Base-by-base conservation (phyloP, 2,888 invertebrate species). In the Hirtodrosophila confusa region DNA sequence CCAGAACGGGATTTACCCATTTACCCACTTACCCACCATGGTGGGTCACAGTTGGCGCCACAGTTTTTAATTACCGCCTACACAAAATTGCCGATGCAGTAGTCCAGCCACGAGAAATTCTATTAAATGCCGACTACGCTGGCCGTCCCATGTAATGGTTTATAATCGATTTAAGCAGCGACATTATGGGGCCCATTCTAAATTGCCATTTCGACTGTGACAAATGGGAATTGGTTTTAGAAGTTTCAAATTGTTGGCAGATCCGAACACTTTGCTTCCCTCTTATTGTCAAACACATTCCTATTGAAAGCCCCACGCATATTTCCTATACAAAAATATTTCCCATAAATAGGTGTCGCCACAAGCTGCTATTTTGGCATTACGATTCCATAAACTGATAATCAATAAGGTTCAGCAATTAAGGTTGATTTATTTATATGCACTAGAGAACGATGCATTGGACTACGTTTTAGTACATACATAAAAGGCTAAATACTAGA, bases 51-150 rank as follows among this genome's bases (percentile, higher is more conserved):
- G 86, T 80, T 86, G 85, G 82, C 76, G 82, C 67, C 85, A 76
- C 85, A 72, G 68, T 75, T 83, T 85, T 82, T 82, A 82, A 82
- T 86, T 87, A 78, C 85, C 66, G 87, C 85, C 69, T 67, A 78
- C 78, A 72, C 85, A 69, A 80, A 84, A 86, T 87, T 75, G 67
- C 80, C 78, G 63, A 55, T 62, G 69, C 66, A 74, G 51, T 64
- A 43, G 53, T 48, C 47, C 37, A 71, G 39, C 75, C 61, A 61
- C 75, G 27, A 66, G 55, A 36, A 50, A 71, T 62, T 77, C 80
- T 83, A 80, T 86, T 86, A 80, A 86, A 74, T 77, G 84, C 68
- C 64, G 50, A 48, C 68, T 69, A 74, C 64, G 65, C 48, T 37
- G 60, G 65, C 50, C 69, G 67, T 73, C 65, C 65, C 62, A 12